Evolutionary conservation across 2,113 vertebrate species (phyloP).

Genomic region (Chamaea fasciata): DNA sequence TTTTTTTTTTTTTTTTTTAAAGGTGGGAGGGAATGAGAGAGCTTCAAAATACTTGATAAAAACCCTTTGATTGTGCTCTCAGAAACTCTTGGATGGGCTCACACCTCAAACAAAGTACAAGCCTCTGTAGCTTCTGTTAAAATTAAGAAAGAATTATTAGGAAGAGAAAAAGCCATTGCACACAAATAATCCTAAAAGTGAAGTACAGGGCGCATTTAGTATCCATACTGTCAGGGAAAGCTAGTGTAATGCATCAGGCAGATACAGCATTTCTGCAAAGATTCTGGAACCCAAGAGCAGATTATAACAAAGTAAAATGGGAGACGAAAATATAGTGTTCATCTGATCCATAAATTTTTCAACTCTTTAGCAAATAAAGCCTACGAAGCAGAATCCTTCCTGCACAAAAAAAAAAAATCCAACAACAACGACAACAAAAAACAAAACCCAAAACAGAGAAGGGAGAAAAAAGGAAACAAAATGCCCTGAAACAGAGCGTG

Average conservation of each 20-base stretch:
- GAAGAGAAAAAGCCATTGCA: background rate
- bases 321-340: background rate
- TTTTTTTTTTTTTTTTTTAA: background rate
- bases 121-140: background rate
- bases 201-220: background rate
- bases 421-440: too few species aligned
- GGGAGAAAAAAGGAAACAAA: background rate
- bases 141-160: background rate
- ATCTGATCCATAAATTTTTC: background rate
- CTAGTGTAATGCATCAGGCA: background rate
- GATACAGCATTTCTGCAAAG: background rate
- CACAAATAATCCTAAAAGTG: background rate
- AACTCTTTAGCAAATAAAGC: background rate
- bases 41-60: background rate
- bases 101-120: background rate
- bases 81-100: background rate
- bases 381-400: background rate
- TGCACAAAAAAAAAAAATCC: too few species aligned
- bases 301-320: background rate
- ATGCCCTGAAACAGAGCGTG: rapidly evolving
- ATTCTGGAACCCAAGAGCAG: background rate
- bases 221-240: background rate
- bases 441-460: background rate
- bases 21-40: background rate
- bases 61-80: rapidly evolving